Conservation (phyloP, 2,797 vertebrate genomes). For the Poeciliopsis presidionis region DNA sequence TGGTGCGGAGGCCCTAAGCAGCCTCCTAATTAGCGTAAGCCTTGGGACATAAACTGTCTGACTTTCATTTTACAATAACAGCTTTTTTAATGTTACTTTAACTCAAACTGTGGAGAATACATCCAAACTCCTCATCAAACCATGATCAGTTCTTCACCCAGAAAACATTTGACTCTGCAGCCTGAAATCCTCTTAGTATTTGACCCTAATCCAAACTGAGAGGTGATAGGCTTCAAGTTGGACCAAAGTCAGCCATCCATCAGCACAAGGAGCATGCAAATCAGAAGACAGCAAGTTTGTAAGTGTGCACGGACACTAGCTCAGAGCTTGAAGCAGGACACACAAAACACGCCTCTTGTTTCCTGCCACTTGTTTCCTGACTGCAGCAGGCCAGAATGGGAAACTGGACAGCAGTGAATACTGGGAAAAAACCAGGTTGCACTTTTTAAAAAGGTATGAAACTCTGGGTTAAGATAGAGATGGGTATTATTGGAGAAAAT, state of each 20-base stretch:
- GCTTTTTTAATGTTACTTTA: not conserved
- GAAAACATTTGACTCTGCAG: constrained; percentile 65
- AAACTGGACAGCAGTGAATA: constrained; percentile 45
- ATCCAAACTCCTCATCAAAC: constrained; percentile 26
- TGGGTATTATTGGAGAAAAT: not conserved
- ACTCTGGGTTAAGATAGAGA: not conserved
- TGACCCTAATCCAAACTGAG: constrained; percentile 75
- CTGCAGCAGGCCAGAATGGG: constrained; percentile 62
- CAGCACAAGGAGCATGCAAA: constrained; percentile 29
- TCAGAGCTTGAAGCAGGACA: constrained; percentile 56
- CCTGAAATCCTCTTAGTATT: constrained; percentile 75
- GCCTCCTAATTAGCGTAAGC: no score
- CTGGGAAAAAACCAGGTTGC: constrained; percentile 38
- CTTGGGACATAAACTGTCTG: constrained; percentile 12
- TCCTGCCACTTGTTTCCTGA: constrained; percentile 78
- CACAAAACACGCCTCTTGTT: constrained; percentile 58
- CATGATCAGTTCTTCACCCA: constrained; percentile 16
- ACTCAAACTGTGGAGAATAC: constrained; percentile 8
- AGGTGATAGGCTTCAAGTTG: constrained; percentile 54
- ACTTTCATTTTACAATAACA: not conserved
- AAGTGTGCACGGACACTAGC: constrained; percentile 34
- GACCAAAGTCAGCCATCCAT: constrained; percentile 30
- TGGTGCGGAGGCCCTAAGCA: no score
- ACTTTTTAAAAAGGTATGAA: not conserved
- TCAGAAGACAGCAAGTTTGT: constrained; percentile 25